Percentiles rank a stretch among this genome's conserved stretches.
Conservation (phyloP, 2,797 vertebrate species). For the Gallirallus australis region DNA sequence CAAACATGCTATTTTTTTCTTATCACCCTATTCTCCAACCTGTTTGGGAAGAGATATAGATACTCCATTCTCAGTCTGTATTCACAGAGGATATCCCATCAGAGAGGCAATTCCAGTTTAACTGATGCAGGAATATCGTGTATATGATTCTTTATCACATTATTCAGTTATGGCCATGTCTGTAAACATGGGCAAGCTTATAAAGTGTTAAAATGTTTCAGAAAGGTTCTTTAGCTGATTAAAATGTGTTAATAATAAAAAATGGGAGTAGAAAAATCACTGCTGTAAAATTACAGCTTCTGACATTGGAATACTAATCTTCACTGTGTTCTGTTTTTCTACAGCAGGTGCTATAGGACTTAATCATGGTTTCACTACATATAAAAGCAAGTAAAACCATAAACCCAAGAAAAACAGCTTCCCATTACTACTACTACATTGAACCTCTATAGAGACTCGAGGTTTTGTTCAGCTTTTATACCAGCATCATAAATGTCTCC, state of each 20-base stretch:
- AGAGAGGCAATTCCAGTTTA: neutral
- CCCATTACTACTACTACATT: neutral
- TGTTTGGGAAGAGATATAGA: neutral
- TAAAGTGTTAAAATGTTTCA: neutral
- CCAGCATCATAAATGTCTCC: neutral
- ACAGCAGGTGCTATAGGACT: neutral
- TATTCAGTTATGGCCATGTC: neutral
- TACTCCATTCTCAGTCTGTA: neutral
- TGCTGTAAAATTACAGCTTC: neutral
- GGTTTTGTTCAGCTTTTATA: slow-evolving; percentile 13
- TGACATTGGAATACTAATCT: neutral
- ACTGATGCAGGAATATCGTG: neutral
- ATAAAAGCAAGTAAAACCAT: neutral
- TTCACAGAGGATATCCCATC: neutral
- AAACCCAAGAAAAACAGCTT: neutral
- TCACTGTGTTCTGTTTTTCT: neutral
- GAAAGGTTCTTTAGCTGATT: neutral
- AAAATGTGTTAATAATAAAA: neutral
- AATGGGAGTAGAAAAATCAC: neutral
- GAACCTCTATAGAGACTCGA: neutral
- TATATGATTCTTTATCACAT: neutral
- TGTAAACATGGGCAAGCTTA: neutral
- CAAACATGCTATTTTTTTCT: neutral
- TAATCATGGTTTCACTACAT: neutral
- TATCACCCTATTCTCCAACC: neutral